A percentile compares a stretch with the other conserved stretches of the same genome.
Evolutionary conservation across 2,888 invertebrate genomes (phyloP).

Genomic region (Athalia circularis): DNA sequence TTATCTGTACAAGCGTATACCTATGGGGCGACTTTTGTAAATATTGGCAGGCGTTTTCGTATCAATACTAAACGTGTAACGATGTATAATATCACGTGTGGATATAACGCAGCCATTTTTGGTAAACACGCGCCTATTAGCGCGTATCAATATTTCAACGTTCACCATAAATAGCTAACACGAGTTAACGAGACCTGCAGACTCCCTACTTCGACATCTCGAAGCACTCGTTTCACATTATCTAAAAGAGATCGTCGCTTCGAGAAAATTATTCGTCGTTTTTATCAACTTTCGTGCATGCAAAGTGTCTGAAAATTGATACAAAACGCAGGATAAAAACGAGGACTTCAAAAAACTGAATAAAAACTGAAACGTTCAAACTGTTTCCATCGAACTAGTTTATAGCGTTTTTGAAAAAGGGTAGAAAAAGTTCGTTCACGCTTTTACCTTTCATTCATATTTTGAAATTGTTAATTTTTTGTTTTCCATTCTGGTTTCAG

Average conservation of each 20-base stretch:
- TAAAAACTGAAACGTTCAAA: no score
- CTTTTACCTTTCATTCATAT: neutral
- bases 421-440: no score
- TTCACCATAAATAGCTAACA: neutral
- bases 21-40: conserved; percentile 2
- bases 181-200: neutral
- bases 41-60: conserved; percentile 13
- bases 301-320: no score
- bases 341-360: no score
- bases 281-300: neutral
- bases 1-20: neutral
- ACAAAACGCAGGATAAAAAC: no score
- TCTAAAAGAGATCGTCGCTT: neutral
- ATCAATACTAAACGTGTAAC: neutral
- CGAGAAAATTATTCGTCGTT: neutral
- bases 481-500: neutral
- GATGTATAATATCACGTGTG: neutral
- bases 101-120: neutral
- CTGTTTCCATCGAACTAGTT: no score
- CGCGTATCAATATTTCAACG: conserved; percentile 21
- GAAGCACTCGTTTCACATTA: neutral
- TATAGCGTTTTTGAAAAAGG: no score
- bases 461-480: neutral
- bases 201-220: neutral
- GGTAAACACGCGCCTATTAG: conserved; percentile 19